Evolutionary conservation across 1,140 invertebrate species (phyloP).

Genomic region (Megalopta genalis): DNA sequence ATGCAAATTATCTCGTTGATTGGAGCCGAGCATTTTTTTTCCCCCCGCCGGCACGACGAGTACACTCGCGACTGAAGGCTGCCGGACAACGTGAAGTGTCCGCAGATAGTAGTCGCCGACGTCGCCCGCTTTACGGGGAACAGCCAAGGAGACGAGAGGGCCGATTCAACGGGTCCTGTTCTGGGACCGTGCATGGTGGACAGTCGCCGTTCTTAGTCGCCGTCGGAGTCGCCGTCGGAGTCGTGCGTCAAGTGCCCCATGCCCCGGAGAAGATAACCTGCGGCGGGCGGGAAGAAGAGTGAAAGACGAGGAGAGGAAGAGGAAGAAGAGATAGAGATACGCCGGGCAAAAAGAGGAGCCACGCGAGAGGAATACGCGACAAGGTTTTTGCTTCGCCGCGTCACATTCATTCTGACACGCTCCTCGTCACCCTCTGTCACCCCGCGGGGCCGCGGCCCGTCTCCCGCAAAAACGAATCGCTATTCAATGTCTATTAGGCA

Average conservation of each 20-base stretch:
- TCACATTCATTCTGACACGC: slow-evolving; percentile 71
- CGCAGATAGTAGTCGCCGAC: slow-evolving; percentile 57
- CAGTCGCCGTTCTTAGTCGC: not conserved
- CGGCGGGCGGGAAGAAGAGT: slow-evolving; percentile 37
- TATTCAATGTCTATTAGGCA: slow-evolving; percentile 22
- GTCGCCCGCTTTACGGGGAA: slow-evolving; percentile 49
- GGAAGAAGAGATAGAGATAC: slow-evolving; percentile 24
- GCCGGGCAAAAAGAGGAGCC: slow-evolving; percentile 61
- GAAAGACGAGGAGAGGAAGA: slow-evolving; percentile 43
- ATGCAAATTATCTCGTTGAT: slow-evolving; percentile 62
- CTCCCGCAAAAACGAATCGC: slow-evolving; percentile 36
- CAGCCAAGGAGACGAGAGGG: slow-evolving; percentile 50
- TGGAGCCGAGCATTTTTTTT: slow-evolving; percentile 41
- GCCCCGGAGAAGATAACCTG: slow-evolving; percentile 42
- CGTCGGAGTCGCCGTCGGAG: not conserved
- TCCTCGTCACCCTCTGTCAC: slow-evolving; percentile 48
- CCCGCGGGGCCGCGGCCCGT: too few species aligned
- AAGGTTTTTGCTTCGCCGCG: slow-evolving; percentile 68
- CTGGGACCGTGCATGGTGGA: slow-evolving; percentile 51
- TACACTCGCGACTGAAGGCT: slow-evolving; percentile 52
- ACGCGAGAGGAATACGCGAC: slow-evolving; percentile 67
- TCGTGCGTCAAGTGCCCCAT: slow-evolving; percentile 63
- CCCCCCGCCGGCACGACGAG: slow-evolving; percentile 21
- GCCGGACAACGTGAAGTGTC: slow-evolving; percentile 64
- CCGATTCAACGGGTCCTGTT: slow-evolving; percentile 51